Conservation (phyloP, 2,888 invertebrate species). For the Sepioteuthis lessoniana region DNA sequence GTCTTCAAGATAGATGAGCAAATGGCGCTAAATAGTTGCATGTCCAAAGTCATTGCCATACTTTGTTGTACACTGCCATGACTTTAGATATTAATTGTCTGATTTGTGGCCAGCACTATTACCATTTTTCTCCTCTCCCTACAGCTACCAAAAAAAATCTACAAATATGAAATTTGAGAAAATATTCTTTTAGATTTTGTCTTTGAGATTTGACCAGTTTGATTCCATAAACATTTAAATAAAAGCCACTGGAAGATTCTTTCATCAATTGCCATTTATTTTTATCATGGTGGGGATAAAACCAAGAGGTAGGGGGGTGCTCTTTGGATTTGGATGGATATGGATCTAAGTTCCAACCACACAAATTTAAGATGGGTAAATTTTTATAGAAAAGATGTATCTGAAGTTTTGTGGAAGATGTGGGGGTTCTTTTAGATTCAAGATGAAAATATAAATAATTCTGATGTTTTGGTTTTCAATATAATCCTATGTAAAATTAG, state of each 20-base stretch:
- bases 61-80: neutral
- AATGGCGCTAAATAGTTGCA: conserved; percentile 10
- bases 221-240: neutral
- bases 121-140: neutral
- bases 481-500: too few species aligned
- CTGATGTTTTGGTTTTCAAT: too few species aligned
- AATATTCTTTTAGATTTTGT: neutral
- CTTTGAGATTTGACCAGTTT: neutral
- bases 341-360: too few species aligned
- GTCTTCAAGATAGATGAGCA: conserved; percentile 21
- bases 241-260: neutral
- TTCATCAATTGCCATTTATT: neutral
- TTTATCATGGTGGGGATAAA: too few species aligned
- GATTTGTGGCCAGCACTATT: neutral
- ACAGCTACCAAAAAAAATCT: neutral
- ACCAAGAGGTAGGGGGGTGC: too few species aligned
- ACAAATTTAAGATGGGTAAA: too few species aligned
- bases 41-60: conserved; percentile 20
- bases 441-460: too few species aligned
- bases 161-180: neutral
- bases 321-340: too few species aligned
- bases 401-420: too few species aligned
- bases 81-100: conserved; percentile 1
- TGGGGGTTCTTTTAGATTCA: too few species aligned
- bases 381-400: too few species aligned